Evolutionary conservation across 2,797 vertebrate genomes (phyloP).

Genomic region (Myiotriccus ornatus): DNA sequence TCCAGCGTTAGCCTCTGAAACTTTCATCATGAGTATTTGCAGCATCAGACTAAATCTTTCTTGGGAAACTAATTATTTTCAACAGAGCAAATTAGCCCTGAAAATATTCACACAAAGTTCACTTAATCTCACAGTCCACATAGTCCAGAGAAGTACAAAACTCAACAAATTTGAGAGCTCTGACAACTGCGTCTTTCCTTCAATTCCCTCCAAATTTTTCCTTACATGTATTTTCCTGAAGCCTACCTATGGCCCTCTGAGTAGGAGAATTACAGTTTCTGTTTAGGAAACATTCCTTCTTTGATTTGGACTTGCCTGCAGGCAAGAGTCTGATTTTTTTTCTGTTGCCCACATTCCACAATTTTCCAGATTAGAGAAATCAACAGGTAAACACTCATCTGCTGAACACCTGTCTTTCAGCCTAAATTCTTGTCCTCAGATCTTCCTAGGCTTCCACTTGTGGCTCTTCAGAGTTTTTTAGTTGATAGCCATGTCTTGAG

Average conservation of each 20-base stretch:
- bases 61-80: not conserved
- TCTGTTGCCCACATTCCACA: not conserved
- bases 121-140: not conserved
- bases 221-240: not conserved
- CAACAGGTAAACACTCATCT: not conserved
- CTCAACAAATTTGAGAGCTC: not conserved
- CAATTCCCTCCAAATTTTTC: not conserved
- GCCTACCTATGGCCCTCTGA: fast-evolving
- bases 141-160: not conserved
- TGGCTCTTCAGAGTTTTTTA: not conserved
- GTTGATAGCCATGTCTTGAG: not conserved
- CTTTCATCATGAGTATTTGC: not conserved
- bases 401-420: not conserved
- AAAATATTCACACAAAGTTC: not conserved
- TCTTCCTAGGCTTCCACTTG: not conserved
- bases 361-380: not conserved
- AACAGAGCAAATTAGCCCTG: not conserved
- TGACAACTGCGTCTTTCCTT: not conserved
- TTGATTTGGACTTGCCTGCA: not conserved
- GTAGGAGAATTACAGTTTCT: not conserved
- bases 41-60: not conserved
- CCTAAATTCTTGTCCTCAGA: not conserved
- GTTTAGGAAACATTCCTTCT: not conserved
- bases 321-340: not conserved
- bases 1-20: not conserved